Base-by-base conservation (phyloP, 2,113 vertebrate species). In the Ptyas mucosa region DNA sequence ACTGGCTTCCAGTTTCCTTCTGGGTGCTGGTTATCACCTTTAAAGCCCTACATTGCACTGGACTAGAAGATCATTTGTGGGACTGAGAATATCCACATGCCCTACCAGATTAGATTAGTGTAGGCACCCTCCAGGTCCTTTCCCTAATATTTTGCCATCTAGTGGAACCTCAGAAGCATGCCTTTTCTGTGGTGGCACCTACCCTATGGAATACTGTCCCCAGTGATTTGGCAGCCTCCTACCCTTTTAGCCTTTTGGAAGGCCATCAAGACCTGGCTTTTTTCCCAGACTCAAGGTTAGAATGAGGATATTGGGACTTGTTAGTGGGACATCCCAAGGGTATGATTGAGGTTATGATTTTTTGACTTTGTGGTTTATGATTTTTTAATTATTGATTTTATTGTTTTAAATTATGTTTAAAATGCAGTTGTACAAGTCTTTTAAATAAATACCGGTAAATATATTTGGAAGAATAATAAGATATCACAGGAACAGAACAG, bases 381-480 rank as follows among this genome's bases (percentile, higher is more conserved):
- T 69, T 69, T 69, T 69, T 15, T n/a, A 14, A n/a, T 69, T 69
- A 69, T 69, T 34, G 14, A 12, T 69, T 34, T 34, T 34, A 69
- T 69, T 69, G 29, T 69, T 69, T n/a, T 69, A n/a, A 69, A 34
- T 18, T 69, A 1, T 69, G 29, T 18, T 69, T 69, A 69, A 34
- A 29, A 69, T 34, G 64, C 5, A 34, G 12, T n/a, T n/a, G 5
- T 69, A 34, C 29, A 69, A 18, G 5, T 69, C 29, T 69, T n/a
- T n/a, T 15, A 69, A 69, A 69, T 14, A 2, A 69, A 34, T 34
- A 49, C 46, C 3, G n/a, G 64, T 54, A n/a, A 69, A 69, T 69
- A n/a, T 12, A 94, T 81, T 93, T 93, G 95, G 93, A 5, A 15
- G 95, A 96, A 94, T 90, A 92, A 94, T 94, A 94, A 94, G 64